Evolutionary conservation across 2,888 invertebrate genomes (phyloP).

Genomic region (Nycteola revayana): DNA sequence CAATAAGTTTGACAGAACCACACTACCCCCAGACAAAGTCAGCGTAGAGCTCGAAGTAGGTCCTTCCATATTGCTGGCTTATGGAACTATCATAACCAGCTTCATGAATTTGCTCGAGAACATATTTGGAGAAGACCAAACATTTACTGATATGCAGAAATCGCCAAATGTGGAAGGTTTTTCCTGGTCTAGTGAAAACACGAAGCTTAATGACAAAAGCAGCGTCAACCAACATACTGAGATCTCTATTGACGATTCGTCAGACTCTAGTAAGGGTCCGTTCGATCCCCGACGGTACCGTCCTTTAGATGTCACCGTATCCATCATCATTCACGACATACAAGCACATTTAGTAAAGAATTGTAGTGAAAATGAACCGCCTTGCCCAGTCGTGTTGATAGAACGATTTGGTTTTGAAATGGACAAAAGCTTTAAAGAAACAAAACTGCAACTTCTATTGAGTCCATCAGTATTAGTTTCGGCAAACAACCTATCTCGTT

Average conservation of each 20-base stretch:
- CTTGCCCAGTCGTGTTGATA: conserved; percentile 93
- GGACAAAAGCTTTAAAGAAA: conserved; percentile 96
- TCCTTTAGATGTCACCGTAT: conserved; percentile 95
- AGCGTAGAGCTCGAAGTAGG: conserved; percentile 97
- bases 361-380: conserved; percentile 94
- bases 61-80: conserved; percentile 94
- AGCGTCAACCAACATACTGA: conserved; percentile 76
- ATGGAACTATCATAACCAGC: conserved; percentile 94
- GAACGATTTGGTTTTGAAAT: conserved; percentile 98
- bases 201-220: conserved; percentile 63
- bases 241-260: conserved; percentile 84
- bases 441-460: conserved; percentile 92
- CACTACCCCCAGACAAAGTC: conserved; percentile 93
- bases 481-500: conserved; percentile 86
- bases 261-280: conserved; percentile 81
- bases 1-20: conserved; percentile 93
- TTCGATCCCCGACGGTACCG: conserved; percentile 95
- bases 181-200: conserved; percentile 63
- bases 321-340: conserved; percentile 96
- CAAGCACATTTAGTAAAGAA: conserved; percentile 97
- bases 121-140: conserved; percentile 98
- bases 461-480: conserved; percentile 94
- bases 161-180: conserved; percentile 70
- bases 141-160: conserved; percentile 95
- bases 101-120: conserved; percentile 97